phyloP scores from a whole-genome alignment of 2,888 invertebrate genomes.

The Scaptodrosophila latifasciaeformis region DNA sequence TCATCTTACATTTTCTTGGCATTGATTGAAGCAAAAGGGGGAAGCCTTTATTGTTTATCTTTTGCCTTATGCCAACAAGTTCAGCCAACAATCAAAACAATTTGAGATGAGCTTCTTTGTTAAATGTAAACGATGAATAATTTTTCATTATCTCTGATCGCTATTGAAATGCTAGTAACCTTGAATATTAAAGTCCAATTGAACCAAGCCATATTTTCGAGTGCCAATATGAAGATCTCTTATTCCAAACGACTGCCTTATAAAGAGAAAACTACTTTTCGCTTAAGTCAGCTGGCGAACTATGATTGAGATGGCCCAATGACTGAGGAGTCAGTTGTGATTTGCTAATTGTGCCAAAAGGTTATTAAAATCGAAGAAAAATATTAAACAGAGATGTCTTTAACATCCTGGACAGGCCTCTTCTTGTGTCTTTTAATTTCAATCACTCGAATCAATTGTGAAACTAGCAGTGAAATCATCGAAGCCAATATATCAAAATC shows the following conservation, averaged over 20 bases:
- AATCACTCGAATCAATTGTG: no score
- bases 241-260: slow-evolving; percentile 30
- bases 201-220: no score
- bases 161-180: slow-evolving; percentile 17
- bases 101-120: not conserved
- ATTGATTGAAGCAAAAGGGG: slow-evolving; percentile 22
- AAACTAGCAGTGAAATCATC: slow-evolving; percentile 49
- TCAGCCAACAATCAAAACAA: not conserved
- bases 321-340: not conserved
- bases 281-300: no score
- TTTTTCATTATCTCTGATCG: not conserved
- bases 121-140: not conserved
- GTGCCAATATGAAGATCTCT: slow-evolving; percentile 46
- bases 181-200: slow-evolving; percentile 27
- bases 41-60: slow-evolving; percentile 14
- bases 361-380: not conserved
- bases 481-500: slow-evolving; percentile 30
- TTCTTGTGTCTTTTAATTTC: no score
- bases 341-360: not conserved
- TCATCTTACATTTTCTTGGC: slow-evolving; percentile 23
- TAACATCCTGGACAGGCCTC: not conserved
- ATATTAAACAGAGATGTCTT: not conserved
- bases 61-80: slow-evolving; percentile 2
- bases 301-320: no score
- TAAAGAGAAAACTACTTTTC: slow-evolving; percentile 46